Conservation (phyloP, 2,888 invertebrate species). For the Anarsia innoxiella region DNA sequence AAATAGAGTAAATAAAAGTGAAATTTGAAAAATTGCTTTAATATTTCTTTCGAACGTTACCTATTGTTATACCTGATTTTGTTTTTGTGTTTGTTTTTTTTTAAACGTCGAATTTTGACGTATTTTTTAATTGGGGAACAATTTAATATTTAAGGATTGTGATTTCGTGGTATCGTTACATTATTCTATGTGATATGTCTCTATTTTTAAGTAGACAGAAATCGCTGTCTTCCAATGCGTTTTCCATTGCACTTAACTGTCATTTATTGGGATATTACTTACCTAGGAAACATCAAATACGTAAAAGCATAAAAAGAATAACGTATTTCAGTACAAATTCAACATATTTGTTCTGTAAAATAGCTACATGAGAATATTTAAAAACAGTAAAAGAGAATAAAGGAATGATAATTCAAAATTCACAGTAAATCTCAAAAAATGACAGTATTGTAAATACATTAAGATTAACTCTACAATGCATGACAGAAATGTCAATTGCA, state of each 20-base stretch:
- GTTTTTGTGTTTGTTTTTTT: conserved; percentile 50
- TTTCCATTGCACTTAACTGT: conserved; percentile 40
- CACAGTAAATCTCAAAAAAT: too few relatives aligned
- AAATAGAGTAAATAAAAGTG: conserved; percentile 52
- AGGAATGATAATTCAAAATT: too few relatives aligned
- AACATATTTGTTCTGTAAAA: too few relatives aligned
- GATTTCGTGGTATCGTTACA: conserved; percentile 66
- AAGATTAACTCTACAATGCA: conserved; percentile 49
- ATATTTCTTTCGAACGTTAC: conserved; percentile 64
- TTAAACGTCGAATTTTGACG: conserved; percentile 49
- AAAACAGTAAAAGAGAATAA: too few relatives aligned
- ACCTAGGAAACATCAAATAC: too few relatives aligned
- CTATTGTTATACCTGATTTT: conserved; percentile 67
- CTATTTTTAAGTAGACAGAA: conserved; percentile 44
- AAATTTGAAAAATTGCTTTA: conserved; percentile 59
- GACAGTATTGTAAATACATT: conserved; percentile 50
- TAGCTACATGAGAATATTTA: too few relatives aligned
- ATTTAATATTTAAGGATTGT: conserved; percentile 67
- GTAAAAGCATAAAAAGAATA: too few relatives aligned
- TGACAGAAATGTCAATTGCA: conserved; percentile 55
- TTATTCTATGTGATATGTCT: conserved; percentile 66
- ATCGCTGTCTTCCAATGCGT: conserved; percentile 68
- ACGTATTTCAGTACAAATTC: too few relatives aligned
- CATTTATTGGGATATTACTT: neutral
- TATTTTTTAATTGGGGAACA: conserved; percentile 63